These are phyloP conservation scores for Anableps anableps DNA, from an alignment of 2,797 vertebrate genomes.

Conservation along the genomic window DNA sequence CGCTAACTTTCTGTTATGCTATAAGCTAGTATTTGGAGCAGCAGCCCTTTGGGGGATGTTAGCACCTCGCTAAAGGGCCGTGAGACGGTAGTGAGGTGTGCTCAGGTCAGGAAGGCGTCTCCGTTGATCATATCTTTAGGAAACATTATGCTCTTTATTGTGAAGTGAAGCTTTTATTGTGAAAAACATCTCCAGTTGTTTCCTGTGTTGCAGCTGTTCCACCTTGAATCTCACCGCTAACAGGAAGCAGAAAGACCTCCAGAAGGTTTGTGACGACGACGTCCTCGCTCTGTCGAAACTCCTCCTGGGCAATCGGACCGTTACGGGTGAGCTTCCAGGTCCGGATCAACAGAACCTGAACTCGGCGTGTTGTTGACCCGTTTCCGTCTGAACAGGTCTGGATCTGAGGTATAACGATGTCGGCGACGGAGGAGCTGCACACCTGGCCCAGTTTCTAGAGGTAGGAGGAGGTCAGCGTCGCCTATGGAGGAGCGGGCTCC, in stretches of 20 bases:
- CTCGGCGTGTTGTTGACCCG: rapidly evolving
- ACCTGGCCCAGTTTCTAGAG: slow-evolving; percentile 83
- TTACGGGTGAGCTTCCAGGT: slow-evolving; percentile 78
- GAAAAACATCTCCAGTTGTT: not conserved
- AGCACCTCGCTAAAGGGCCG: too few species aligned
- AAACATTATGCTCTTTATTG: not conserved
- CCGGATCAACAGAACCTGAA: not conserved
- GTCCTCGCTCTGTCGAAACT: slow-evolving; percentile 71
- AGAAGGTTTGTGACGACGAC: slow-evolving; percentile 81
- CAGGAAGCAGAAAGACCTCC: slow-evolving; percentile 56
- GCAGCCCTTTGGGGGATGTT: not conserved
- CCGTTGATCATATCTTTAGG: too few species aligned
- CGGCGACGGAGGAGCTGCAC: slow-evolving; percentile 78
- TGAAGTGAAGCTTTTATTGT: not conserved
- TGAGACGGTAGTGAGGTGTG: too few species aligned
- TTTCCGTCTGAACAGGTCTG: slow-evolving; percentile 73
- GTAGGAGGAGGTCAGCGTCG: slow-evolving; percentile 59
- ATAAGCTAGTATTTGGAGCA: not conserved
- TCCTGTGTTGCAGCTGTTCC: slow-evolving; percentile 39
- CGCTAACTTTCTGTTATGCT: not conserved
- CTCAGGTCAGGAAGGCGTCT: too few species aligned
- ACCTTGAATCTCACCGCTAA: slow-evolving; percentile 84
- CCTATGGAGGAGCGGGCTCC: not conserved
- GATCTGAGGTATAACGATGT: slow-evolving; percentile 86
- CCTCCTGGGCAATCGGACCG: slow-evolving; percentile 51